Evolutionary conservation across 2,113 vertebrate species (phyloP).

Genomic region (Brachypodius melanocephalos): DNA sequence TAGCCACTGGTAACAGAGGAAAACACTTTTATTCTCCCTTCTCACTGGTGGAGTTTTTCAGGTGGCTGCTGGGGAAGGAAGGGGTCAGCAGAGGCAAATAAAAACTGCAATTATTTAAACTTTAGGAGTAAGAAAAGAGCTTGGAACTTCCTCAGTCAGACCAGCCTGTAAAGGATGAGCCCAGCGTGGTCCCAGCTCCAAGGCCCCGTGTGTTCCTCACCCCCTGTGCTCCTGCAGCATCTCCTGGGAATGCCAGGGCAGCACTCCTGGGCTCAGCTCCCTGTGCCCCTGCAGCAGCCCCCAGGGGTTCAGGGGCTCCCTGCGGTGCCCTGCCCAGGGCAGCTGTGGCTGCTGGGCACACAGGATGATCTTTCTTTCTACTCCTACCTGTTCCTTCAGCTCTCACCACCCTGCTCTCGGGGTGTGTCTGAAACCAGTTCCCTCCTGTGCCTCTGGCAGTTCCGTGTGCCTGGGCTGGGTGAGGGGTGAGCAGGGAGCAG

Average conservation of each 20-base stretch:
- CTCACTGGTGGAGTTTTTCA: neutral
- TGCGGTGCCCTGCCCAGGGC: neutral
- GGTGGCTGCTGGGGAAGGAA: neutral
- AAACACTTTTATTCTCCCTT: neutral
- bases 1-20: neutral
- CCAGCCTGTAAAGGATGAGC: neutral
- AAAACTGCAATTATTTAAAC: neutral
- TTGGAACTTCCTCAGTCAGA: neutral
- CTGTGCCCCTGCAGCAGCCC: neutral
- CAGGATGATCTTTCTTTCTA: neutral
- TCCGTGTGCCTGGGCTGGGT: neutral
- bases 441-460: fast-evolving
- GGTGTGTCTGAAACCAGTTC: neutral
- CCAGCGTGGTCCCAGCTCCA: fast-evolving
- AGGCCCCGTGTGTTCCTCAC: neutral
- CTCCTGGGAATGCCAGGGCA: neutral
- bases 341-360: neutral
- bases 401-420: neutral
- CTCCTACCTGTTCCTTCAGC: neutral
- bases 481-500: neutral
- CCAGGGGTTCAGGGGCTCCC: neutral
- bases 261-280: neutral
- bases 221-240: neutral
- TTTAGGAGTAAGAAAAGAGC: neutral
- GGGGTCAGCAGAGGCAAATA: neutral